Conservation (phyloP, 2,888 invertebrate species). For the Itoplectis maculator region DNA sequence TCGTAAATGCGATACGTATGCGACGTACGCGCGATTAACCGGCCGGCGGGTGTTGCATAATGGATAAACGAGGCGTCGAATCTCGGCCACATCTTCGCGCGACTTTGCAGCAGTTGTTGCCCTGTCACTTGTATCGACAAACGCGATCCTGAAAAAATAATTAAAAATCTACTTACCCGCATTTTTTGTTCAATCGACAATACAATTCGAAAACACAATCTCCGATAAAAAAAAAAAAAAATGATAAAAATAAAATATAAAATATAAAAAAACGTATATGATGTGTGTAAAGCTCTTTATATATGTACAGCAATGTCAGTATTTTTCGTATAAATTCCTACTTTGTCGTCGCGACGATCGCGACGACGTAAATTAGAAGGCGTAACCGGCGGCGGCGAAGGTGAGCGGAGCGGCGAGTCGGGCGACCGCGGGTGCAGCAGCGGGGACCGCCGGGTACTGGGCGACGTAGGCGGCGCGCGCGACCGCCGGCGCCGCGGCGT, state of each 20-base stretch:
- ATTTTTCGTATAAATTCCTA: not conserved
- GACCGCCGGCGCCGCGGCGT: slow-evolving; percentile 77
- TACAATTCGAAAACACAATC: not conserved
- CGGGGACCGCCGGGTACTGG: slow-evolving; percentile 29
- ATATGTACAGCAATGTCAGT: slow-evolving; percentile 37
- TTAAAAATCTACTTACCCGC: not conserved
- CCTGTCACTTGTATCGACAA: not conserved
- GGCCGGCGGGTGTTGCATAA: slow-evolving; percentile 70
- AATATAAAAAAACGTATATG: not conserved
- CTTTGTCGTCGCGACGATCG: not conserved
- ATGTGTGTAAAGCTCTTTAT: slow-evolving; percentile 23
- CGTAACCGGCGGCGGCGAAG: slow-evolving; percentile 70
- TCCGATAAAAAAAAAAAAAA: no score
- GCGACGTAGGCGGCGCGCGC: slow-evolving; percentile 48
- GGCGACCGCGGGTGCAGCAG: slow-evolving; percentile 57
- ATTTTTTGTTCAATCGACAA: not conserved
- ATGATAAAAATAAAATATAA: not conserved
- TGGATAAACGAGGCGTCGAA: slow-evolving; percentile 62
- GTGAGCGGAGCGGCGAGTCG: slow-evolving; percentile 69
- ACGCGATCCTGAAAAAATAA: not conserved
- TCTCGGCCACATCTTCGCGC: not conserved
- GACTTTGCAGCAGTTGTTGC: no score
- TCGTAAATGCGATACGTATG: slow-evolving; percentile 68
- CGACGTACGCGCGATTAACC: slow-evolving; percentile 54
- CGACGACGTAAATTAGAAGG: slow-evolving; percentile 44